Evolutionary conservation across 2,888 invertebrate species (phyloP), one percentile per base, ranked within the genome.

Genomic region (Plebejus argus): DNA sequence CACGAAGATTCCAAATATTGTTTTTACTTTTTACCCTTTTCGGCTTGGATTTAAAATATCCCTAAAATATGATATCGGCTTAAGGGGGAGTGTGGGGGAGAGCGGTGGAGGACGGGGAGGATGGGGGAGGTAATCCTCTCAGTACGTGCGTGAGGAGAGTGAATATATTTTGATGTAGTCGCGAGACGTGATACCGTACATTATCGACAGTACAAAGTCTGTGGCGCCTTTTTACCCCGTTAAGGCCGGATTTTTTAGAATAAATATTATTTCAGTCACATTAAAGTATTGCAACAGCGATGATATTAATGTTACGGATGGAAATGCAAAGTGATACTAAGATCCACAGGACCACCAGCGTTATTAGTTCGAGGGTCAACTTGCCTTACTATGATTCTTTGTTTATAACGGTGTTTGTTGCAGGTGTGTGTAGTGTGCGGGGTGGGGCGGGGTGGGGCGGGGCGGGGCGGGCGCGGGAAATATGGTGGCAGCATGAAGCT

Each of bases 401-500:
- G 45, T 10, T 12, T n/a, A n/a, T 56, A 56, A 56, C 6, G 7
- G 7, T 18, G 70, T 71, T 77, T 77, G 75, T 83, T 81, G 23
- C 82, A 82, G 82, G 76, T 81, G 76, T 78, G 78, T 53, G 15
- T 70, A 74, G 79, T 77, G 56, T 70, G 80, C 78, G 78, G 82
- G 79, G 77, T 79, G 80, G 82, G 82, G 80, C 76, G 66, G 72
- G 77, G 82, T 83, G 85, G 82, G 88, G 58, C 23, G 61, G 66
- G 66, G n/a, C 76, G 66, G 72, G 77, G 82, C 83, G 85, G 82
- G 88, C 18, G 58, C 23, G 61, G 66, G 66, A 28, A 90, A 88
- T 90, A 92, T 92, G 93, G 87, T 83, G 88, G 85, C 91, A 93
- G 88, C 86, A 94, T 94, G 93, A 94, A 94, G 93, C 82, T 94